These are phyloP conservation scores for Tupaia chinensis DNA, from an alignment of 2,113 vertebrate species.

Conservation along the genomic window DNA sequence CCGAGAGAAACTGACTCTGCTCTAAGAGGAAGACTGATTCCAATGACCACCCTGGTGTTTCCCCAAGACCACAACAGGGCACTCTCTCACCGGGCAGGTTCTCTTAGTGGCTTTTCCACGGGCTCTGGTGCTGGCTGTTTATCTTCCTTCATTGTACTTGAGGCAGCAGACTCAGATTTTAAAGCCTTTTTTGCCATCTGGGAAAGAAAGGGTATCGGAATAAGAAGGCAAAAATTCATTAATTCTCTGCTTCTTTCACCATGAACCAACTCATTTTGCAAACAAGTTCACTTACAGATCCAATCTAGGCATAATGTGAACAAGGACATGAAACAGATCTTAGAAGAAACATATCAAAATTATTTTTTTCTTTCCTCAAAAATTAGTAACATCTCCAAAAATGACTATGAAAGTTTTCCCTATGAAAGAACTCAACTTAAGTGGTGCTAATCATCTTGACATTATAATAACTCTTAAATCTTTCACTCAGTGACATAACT, in stretches of 20 bases:
- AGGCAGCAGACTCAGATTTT: slow-evolving; percentile 69
- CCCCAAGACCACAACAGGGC: not conserved
- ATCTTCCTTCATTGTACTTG: slow-evolving; percentile 68
- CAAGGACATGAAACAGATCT: not conserved
- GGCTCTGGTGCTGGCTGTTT: slow-evolving; percentile 68
- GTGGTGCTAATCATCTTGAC: not conserved
- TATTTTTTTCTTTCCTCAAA: slow-evolving; percentile 22
- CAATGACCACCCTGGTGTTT: not conserved
- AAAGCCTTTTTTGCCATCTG: slow-evolving; percentile 84
- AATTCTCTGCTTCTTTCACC: slow-evolving; percentile 7
- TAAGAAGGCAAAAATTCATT: fast-evolving
- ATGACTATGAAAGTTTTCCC: not conserved
- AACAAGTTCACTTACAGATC: slow-evolving; percentile 54
- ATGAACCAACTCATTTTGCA: slow-evolving; percentile 23
- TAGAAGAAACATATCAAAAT: not conserved
- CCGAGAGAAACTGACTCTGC: not conserved
- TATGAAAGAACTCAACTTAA: slow-evolving; percentile 31
- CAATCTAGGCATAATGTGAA: slow-evolving; percentile 11
- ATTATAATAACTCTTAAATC: slow-evolving; percentile 12
- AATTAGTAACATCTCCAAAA: not conserved
- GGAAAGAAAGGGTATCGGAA: slow-evolving; percentile 23
- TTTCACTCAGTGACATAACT: slow-evolving; percentile 6
- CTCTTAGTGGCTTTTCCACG: slow-evolving; percentile 57
- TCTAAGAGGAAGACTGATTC: not conserved
- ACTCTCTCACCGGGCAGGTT: slow-evolving; percentile 56